A percentile compares a stretch with the other conserved stretches of the same genome.
Conservation (phyloP, 2,797 vertebrate species). For the Oophaga sylvatica region DNA sequence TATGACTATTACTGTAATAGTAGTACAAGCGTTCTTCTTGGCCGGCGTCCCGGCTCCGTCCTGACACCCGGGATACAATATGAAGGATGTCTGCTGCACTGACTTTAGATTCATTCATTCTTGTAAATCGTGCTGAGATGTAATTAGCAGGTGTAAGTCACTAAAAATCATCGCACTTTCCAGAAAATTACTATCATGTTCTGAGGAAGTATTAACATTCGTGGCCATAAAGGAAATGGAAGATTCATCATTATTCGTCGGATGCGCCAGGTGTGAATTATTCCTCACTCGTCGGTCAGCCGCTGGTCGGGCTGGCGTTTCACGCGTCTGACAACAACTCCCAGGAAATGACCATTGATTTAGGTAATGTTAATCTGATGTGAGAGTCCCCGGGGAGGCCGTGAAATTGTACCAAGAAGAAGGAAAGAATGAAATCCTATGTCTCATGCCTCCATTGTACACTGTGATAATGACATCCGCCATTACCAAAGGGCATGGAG, state of each 20-base stretch:
- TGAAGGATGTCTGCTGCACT: neutral
- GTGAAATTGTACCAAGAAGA: neutral
- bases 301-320: conserved; percentile 43
- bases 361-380: conserved; percentile 61
- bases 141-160: conserved; percentile 71
- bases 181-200: conserved; percentile 71
- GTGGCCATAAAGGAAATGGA: conserved; percentile 69
- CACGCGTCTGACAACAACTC: conserved; percentile 53
- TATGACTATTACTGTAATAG: neutral
- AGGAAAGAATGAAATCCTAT: neutral
- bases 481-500: neutral
- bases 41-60: conserved; percentile 29
- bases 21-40: neutral
- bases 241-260: conserved; percentile 64
- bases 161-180: conserved; percentile 72
- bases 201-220: conserved; percentile 70
- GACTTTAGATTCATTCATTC: neutral
- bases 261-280: conserved; percentile 64
- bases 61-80: conserved; percentile 45
- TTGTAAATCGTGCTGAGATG: conserved; percentile 63
- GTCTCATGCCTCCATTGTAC: neutral
- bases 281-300: conserved; percentile 39
- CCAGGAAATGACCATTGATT: conserved; percentile 62
- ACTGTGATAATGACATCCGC: neutral
- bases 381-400: conserved; percentile 47